Percentiles rank a stretch among this genome's conserved stretches.
phyloP scores from a whole-genome alignment of 2,888 invertebrate species.

The Melolontha melolontha region DNA sequence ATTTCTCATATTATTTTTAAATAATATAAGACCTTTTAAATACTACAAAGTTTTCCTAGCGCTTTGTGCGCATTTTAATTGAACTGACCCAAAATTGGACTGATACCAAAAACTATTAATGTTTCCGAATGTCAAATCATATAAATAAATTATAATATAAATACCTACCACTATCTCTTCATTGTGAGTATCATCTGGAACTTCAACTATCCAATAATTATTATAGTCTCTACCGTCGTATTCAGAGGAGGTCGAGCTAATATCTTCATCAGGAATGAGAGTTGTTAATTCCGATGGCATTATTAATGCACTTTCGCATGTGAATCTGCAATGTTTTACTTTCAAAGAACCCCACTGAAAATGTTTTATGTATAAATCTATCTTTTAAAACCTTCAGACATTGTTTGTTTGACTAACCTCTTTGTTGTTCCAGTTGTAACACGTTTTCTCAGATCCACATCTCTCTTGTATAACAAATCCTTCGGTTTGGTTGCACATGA shows the following conservation, averaged over 20 bases:
- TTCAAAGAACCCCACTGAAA: slow-evolving; percentile 73
- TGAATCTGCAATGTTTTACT: slow-evolving; percentile 78
- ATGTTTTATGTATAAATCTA: slow-evolving; percentile 31
- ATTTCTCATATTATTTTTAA: no score
- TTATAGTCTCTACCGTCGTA: slow-evolving; percentile 60
- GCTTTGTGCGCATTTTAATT: no score
- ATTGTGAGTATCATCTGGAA: slow-evolving; percentile 50
- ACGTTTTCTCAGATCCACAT: slow-evolving; percentile 75
- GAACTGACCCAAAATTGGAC: no score
- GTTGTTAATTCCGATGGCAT: slow-evolving; percentile 45
- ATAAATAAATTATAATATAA: no score
- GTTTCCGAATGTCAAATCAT: no score
- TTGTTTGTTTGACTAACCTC: slow-evolving; percentile 62
- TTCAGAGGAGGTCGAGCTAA: slow-evolving; percentile 47
- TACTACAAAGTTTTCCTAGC: no score
- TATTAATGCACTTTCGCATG: slow-evolving; percentile 68
- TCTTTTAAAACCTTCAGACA: neutral
- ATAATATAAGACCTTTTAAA: no score
- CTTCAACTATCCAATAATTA: slow-evolving; percentile 62
- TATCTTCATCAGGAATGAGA: slow-evolving; percentile 52
- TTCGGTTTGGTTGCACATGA: slow-evolving; percentile 78
- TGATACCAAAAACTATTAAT: no score
- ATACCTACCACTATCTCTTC: no score
- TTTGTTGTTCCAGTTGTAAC: slow-evolving; percentile 75
- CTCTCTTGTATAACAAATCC: slow-evolving; percentile 80